These are phyloP conservation scores for Tridacna gigas DNA, from an alignment of 2,888 invertebrate genomes.

Conservation along the genomic window DNA sequence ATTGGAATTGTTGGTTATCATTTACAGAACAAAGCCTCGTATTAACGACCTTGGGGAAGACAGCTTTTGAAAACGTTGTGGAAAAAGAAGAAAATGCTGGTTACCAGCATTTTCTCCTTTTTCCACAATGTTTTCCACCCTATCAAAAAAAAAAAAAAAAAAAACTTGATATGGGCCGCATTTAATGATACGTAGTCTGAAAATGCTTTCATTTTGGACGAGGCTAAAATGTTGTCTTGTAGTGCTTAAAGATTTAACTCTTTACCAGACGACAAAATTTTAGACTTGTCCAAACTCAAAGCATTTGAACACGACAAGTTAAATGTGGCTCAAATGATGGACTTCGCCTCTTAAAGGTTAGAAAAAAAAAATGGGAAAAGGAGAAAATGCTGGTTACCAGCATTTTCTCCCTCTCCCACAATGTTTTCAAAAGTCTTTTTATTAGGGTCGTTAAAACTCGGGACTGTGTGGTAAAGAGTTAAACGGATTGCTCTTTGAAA, in stretches of 20 bases:
- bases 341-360: too few species aligned
- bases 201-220: too few species aligned
- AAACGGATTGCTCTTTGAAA: neutral
- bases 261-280: too few species aligned
- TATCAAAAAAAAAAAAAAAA: too few species aligned
- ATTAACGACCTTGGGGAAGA: neutral
- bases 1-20: neutral
- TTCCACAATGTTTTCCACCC: neutral
- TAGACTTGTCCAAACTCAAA: too few species aligned
- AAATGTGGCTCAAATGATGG: too few species aligned
- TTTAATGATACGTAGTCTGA: too few species aligned
- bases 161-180: too few species aligned
- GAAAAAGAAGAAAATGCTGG: neutral
- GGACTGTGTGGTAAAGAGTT: neutral
- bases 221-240: too few species aligned
- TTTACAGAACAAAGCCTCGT: neutral
- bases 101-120: neutral
- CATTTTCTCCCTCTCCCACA: neutral
- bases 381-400: constrained; percentile 3
- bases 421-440: neutral
- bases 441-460: neutral
- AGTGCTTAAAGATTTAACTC: too few species aligned
- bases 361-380: too few species aligned
- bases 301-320: too few species aligned
- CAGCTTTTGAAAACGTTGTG: neutral